Evolutionary conservation across 2,888 invertebrate species (phyloP).

Genomic region (Synanthedon myopaeformis): DNA sequence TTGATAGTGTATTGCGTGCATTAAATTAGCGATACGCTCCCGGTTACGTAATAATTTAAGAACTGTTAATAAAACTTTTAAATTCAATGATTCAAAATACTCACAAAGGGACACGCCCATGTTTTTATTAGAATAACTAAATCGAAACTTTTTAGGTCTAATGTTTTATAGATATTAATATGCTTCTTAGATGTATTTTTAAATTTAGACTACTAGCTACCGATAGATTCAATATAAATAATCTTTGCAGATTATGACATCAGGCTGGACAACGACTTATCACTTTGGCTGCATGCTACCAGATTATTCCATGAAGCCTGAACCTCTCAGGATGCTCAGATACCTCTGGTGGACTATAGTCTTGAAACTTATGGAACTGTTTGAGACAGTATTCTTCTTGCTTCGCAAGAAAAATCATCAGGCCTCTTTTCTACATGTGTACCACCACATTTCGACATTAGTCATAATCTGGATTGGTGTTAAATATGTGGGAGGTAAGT

Average conservation of each 20-base stretch:
- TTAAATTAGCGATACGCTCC: too few species aligned
- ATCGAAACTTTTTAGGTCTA: too few species aligned
- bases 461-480: constrained; percentile 71
- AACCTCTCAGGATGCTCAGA: constrained; percentile 68
- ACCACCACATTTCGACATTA: constrained; percentile 76
- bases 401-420: constrained; percentile 79
- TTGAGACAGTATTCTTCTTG: constrained; percentile 79
- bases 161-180: too few species aligned
- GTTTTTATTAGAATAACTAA: too few species aligned
- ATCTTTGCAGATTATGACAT: constrained; percentile 39
- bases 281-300: constrained; percentile 77
- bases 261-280: constrained; percentile 74
- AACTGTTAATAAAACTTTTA: too few species aligned
- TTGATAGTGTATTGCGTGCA: too few species aligned
- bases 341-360: constrained; percentile 74
- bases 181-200: too few species aligned
- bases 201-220: too few species aligned
- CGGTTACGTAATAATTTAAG: too few species aligned
- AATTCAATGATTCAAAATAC: too few species aligned
- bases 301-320: constrained; percentile 75
- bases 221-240: neutral
- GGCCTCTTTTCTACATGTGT: constrained; percentile 78
- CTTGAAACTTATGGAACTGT: constrained; percentile 74
- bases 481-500: constrained; percentile 76
- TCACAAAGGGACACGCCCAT: too few species aligned